Base-by-base conservation (phyloP, 2,113 vertebrate genomes). In the Falcunculus frontatus region DNA sequence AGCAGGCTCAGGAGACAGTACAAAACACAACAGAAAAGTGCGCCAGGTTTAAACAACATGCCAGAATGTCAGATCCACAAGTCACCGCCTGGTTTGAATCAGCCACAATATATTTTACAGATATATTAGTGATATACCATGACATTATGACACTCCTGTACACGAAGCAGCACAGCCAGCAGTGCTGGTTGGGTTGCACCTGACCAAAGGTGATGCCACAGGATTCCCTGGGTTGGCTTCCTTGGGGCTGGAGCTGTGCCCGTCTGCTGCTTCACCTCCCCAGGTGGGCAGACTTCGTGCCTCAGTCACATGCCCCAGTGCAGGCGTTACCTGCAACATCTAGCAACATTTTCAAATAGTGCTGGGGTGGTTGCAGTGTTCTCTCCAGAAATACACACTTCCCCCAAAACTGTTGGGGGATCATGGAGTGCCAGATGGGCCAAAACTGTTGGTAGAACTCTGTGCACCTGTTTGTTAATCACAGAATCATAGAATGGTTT, bases 1-100 rank as follows among this genome's bases (percentile, higher is more conserved):
- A 94, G 95, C 93, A 69, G 77, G 56, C 80, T 14, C 65, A 84
- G 86, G 56, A 95, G 90, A 89, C 65, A 39, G 94, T 88, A 90
- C 37, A 68, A 80, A 89, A 90, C 63, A 50, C 8, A 91, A 73
- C 53, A 83, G 69, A 25, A 93, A 91, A 95, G 89, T 89, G 89
- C 70, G 17, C 91, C 7, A 13, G 53, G 84, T 93, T 83, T 49
- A 73, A 90, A 88, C 84, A 90, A 81, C 87, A 29, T 63, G 37
- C 47, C 80, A 73, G 90, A 75, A 74, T 13, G 13, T 19, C 83
- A 49, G 67, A n/a, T 4, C 72, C 59, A 29, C 10, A 2, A 53
- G 35, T 68, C 60, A 12, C 65, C 35, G 57, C 84, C 77, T 49
- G 78, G 17, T 59, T 60, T 69, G 53, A 8, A 9, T 37, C 15